Evolutionary conservation across 1,140 invertebrate species (phyloP).

Genomic region (Drosophila auraria): DNA sequence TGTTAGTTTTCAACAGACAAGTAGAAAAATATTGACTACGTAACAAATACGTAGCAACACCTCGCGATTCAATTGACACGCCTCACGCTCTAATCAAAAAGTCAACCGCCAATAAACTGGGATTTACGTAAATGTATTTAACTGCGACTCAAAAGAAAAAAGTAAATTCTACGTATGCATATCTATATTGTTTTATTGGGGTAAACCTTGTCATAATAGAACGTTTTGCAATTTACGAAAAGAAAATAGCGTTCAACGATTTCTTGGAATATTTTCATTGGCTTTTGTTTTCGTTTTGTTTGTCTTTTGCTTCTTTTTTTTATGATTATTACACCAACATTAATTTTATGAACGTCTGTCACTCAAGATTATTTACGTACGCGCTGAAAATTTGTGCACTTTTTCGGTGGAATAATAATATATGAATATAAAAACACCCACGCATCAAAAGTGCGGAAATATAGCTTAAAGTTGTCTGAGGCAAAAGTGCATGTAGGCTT

Average conservation of each 20-base stretch:
- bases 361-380: conserved; percentile 68
- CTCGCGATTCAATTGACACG: conserved; percentile 35
- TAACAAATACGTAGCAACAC: conserved; percentile 11
- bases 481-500: conserved; percentile 59
- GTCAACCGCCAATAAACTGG: conserved; percentile 16
- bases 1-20: conserved; percentile 2
- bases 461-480: conserved; percentile 65
- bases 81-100: conserved; percentile 29
- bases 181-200: conserved; percentile 24
- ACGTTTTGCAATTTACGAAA: conserved; percentile 29
- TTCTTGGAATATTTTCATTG: conserved; percentile 25
- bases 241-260: conserved; percentile 4
- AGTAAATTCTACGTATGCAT: conserved; percentile 12
- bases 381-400: conserved; percentile 22
- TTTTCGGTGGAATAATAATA: conserved; percentile 20
- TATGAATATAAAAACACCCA: conserved; percentile 38
- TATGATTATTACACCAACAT: conserved; percentile 53
- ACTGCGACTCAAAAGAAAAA: conserved; percentile 22
- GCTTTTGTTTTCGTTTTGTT: conserved; percentile 24
- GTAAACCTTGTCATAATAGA: conserved; percentile 26
- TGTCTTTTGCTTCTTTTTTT: conserved; percentile 16
- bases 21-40: conserved; percentile 7
- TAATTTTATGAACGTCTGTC: conserved; percentile 61
- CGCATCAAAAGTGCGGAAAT: conserved; percentile 65
- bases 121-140: conserved; percentile 27